Evolutionary conservation across 2,888 invertebrate genomes (phyloP).

Genomic region (Rugalucina vietnamica): DNA sequence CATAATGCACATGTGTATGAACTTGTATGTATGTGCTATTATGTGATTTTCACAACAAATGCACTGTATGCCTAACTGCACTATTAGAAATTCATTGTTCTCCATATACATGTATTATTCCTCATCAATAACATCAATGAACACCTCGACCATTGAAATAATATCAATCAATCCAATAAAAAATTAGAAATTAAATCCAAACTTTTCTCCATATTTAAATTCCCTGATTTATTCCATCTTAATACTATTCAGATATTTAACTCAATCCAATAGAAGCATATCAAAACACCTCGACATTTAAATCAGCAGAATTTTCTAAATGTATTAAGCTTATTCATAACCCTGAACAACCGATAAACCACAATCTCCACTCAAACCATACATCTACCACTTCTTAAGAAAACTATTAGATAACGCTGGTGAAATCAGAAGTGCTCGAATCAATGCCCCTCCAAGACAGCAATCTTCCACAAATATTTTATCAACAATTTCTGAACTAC

Average conservation of each 20-base stretch:
- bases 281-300: background rate
- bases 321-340: conserved; percentile 5
- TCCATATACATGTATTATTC: too few species aligned
- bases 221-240: background rate
- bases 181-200: background rate
- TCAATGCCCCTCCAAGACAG: background rate
- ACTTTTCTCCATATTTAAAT: background rate
- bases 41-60: too few species aligned
- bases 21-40: too few species aligned
- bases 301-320: conserved; percentile 3
- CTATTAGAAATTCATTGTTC: too few species aligned
- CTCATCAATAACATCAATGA: background rate
- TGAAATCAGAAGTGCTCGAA: background rate
- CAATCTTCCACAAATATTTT: background rate
- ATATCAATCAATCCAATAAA: background rate
- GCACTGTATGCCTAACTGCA: too few species aligned
- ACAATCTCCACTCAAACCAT: background rate
- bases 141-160: background rate
- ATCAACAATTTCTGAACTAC: background rate
- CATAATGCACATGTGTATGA: too few species aligned
- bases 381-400: conserved; percentile 1
- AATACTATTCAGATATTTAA: background rate
- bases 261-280: background rate
- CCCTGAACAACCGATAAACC: conserved; percentile 8
- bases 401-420: background rate